Evolutionary conservation across 2,113 vertebrate genomes (phyloP), one percentile per base, ranked within the genome.

Genomic region (Rana temporaria): DNA sequence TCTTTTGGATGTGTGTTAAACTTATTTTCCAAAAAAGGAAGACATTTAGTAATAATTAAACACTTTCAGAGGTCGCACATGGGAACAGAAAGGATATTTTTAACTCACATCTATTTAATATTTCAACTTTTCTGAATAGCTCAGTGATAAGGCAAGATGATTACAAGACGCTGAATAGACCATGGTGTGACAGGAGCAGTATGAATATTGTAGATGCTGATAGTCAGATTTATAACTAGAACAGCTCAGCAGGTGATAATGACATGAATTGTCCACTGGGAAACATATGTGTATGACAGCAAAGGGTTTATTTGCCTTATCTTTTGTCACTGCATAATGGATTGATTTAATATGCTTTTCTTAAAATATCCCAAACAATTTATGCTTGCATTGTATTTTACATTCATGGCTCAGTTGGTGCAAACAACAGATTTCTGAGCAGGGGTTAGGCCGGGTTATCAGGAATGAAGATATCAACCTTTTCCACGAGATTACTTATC

Each of bases 101-200:
- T 65, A 77, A 63, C 74, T 77, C 38, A 26, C 48, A 42, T 64
- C 74, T 77, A 38, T 77, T 77, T 26, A 77, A 77, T 77, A 77
- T 65, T 77, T 65, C 24, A 77, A 24, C 19, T 32, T 75, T 77
- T 64, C 12, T 77, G 17, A 65, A 64, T 52, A 64, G 74, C 32
- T 53, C 22, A 48, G 74, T 63, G 74, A 6, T 52, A 42, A 63
- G 74, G 63, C 32, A 77, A 76, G 59, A 62, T 22, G 22, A 77
- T 64, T 64, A 63, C 17, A 48, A 48, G n/a, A 60, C 19, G 9
- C 3, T 77, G 20, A 64, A 77, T 77, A 64, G 65, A 77, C 62
- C 38, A 76, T 63, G 42, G 60, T 52, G 38, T 20, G 56, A 26
- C 15, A 32, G 26, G 56, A 75, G 4, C 9, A 75, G 72, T 75